phyloP scores from a whole-genome alignment of 2,888 invertebrate species.

The Zygothrica quintamaculata region DNA sequence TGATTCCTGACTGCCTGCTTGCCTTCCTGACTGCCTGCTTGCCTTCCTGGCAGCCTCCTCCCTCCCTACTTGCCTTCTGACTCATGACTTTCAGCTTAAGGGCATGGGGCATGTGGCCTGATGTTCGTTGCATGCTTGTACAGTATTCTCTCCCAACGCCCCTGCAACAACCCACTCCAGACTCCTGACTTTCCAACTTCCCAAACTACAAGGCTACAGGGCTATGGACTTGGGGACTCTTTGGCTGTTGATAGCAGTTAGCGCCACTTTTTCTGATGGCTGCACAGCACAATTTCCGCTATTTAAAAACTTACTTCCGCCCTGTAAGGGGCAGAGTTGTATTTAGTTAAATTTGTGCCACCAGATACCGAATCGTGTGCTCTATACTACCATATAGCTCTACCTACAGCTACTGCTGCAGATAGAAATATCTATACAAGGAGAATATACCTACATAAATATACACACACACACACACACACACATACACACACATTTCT shows the following conservation, averaged over 20 bases:
- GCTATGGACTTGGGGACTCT: constrained; percentile 5
- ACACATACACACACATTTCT: constrained; percentile 3
- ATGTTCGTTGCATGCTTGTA: too few species aligned
- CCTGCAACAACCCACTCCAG: too few species aligned
- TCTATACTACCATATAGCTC: neutral
- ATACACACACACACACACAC: constrained; percentile 13
- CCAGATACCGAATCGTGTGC: constrained; percentile 25
- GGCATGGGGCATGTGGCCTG: too few species aligned
- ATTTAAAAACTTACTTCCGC: constrained; percentile 77
- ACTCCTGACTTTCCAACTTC: too few species aligned
- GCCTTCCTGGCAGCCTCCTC: too few species aligned
- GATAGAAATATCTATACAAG: too few species aligned
- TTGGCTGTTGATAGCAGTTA: constrained; percentile 51
- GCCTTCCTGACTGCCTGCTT: too few species aligned
- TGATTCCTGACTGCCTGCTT: too few species aligned
- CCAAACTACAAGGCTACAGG: too few species aligned
- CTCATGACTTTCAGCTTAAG: too few species aligned
- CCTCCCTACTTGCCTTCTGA: too few species aligned
- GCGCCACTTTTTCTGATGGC: constrained; percentile 72
- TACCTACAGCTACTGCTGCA: neutral
- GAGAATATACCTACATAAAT: constrained; percentile 9
- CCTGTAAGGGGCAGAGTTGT: constrained; percentile 27
- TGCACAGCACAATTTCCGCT: constrained; percentile 78
- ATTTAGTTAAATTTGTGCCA: constrained; percentile 60
- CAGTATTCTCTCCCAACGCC: constrained; percentile 7